These are phyloP conservation scores for Littorina saxatilis DNA, from an alignment of 1,140 invertebrate genomes.

Conservation along the genomic window DNA sequence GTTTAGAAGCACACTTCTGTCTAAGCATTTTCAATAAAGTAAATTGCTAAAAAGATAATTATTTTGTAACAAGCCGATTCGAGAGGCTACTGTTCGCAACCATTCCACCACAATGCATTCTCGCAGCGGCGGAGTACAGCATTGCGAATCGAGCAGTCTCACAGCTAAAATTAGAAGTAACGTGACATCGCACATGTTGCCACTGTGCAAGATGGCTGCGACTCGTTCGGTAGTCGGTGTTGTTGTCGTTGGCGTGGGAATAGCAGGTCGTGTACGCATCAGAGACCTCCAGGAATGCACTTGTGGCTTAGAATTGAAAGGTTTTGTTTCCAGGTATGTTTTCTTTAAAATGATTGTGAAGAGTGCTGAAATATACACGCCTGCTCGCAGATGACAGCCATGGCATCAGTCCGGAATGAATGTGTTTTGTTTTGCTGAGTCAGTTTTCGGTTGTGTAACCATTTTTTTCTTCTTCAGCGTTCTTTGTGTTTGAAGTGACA, in stretches of 20 bases:
- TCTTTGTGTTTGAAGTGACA: neutral
- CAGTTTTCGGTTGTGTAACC: neutral
- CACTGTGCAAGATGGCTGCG: neutral
- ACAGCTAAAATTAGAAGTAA: neutral
- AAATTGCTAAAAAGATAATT: too few species aligned
- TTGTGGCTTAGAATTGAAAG: slow-evolving; percentile 39
- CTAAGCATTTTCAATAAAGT: too few species aligned
- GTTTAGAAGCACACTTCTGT: too few species aligned
- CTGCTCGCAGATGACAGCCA: too few species aligned
- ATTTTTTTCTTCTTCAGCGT: neutral
- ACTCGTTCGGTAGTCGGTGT: slow-evolving; percentile 34
- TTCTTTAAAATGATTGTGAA: neutral
- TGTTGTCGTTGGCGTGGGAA: slow-evolving; percentile 51
- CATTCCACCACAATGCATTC: too few species aligned
- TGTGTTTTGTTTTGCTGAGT: neutral
- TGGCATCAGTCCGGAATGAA: too few species aligned
- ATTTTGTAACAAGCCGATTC: too few species aligned
- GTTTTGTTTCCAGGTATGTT: slow-evolving; percentile 51
- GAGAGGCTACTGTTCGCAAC: too few species aligned
- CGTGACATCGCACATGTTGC: neutral
- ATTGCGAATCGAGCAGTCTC: too few species aligned
- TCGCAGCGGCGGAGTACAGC: too few species aligned
- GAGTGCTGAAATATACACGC: neutral
- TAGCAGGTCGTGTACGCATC: slow-evolving; percentile 51
- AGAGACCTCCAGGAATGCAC: slow-evolving; percentile 45